These are phyloP conservation scores for Phoeniculus purpureus DNA, from an alignment of 2,797 vertebrate species.

Conservation along the genomic window DNA sequence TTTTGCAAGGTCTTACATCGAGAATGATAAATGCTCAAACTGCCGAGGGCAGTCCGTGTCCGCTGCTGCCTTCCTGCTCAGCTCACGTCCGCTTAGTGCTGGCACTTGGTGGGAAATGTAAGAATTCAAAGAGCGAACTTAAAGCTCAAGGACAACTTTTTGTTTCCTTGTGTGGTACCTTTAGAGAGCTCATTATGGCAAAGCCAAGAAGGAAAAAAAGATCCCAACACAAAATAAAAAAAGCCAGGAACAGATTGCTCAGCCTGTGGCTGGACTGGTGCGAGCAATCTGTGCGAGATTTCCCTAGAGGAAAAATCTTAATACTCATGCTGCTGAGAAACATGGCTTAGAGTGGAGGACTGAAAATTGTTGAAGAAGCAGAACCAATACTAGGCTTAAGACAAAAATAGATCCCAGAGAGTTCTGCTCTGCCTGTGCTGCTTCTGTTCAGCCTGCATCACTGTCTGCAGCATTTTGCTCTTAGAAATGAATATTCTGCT, in stretches of 20 bases:
- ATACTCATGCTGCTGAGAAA: constrained; percentile 10
- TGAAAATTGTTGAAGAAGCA: constrained; percentile 10
- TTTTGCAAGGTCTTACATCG: constrained; percentile 32
- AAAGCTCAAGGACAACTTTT: neutral
- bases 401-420: neutral
- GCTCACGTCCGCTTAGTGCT: neutral
- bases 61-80: neutral
- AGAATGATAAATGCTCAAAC: constrained; percentile 38
- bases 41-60: neutral
- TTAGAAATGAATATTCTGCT: neutral
- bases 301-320: constrained; percentile 48
- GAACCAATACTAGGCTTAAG: neutral
- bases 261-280: constrained; percentile 57
- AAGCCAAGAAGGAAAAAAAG: neutral
- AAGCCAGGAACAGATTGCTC: constrained; percentile 45
- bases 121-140: neutral
- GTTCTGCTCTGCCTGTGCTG: constrained; percentile 3
- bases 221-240: neutral
- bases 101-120: neutral
- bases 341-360: neutral
- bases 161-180: neutral
- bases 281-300: constrained; percentile 57
- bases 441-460: neutral
- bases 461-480: neutral
- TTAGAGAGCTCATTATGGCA: neutral